Percentiles rank a stretch among this genome's conserved stretches.
Conservation (phyloP, 2,113 vertebrate genomes). For the Corvus moneduloides region DNA sequence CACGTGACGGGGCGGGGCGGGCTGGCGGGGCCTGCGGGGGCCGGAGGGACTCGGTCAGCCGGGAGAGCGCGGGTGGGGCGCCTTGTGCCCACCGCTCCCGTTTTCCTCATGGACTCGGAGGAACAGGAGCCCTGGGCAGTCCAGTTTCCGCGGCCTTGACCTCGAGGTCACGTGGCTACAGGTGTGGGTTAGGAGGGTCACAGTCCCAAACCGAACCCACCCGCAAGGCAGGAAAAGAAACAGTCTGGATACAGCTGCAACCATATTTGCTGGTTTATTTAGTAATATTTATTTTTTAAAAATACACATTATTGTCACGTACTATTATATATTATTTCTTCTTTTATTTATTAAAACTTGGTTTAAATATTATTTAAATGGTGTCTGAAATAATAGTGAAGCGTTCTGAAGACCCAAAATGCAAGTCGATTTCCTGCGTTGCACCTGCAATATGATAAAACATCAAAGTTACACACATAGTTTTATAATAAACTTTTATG, state of each 20-base stretch:
- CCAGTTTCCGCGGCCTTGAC: not conserved
- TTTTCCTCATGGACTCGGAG: fast-evolving
- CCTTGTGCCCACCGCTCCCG: fast-evolving
- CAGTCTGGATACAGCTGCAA: fast-evolving
- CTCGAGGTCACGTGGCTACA: too few species aligned
- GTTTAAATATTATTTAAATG: fast-evolving
- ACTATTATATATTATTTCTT: not conserved
- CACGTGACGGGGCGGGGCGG: not conserved
- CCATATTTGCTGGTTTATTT: too few species aligned
- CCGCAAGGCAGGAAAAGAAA: not conserved
- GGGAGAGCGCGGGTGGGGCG: fast-evolving
- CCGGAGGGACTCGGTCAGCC: fast-evolving
- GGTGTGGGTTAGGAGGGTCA: not conserved
- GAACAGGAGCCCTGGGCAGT: fast-evolving
- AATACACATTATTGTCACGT: too few species aligned
- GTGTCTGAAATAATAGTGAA: not conserved
- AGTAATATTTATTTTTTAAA: too few species aligned
- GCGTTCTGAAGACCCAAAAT: fast-evolving
- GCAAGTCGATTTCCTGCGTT: not conserved
- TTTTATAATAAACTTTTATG: not conserved
- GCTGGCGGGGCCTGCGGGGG: fast-evolving
- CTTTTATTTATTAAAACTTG: not conserved
- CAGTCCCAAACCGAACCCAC: not conserved
- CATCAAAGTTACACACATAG: fast-evolving
- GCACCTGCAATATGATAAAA: fast-evolving